phyloP scores from a whole-genome alignment of 2,888 invertebrate genomes.

The Thymelicus sylvestris region DNA sequence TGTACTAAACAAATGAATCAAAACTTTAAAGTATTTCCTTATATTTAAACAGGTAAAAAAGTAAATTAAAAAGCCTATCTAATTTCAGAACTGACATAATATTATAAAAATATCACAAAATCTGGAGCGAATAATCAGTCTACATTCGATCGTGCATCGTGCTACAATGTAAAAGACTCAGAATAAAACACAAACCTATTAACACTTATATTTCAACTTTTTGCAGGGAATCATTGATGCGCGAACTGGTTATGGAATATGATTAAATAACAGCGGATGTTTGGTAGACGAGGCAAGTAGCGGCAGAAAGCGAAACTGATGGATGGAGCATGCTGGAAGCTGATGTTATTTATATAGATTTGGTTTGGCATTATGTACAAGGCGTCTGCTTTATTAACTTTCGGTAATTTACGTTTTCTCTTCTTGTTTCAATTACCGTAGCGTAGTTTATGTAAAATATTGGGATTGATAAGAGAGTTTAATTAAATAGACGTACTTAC shows the following conservation, averaged over 20 bases:
- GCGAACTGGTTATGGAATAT: conserved; percentile 51
- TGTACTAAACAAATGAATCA: too few relatives aligned
- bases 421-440: too few relatives aligned
- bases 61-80: neutral
- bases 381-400: neutral
- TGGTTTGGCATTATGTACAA: neutral
- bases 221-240: conserved; percentile 46
- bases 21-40: neutral
- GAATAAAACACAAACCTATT: conserved; percentile 2
- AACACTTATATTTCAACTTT: conserved; percentile 9
- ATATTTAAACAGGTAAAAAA: neutral
- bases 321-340: conserved; percentile 14
- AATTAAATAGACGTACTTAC: too few relatives aligned
- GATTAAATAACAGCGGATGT: conserved; percentile 40
- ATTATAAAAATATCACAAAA: neutral
- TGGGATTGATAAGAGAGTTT: too few relatives aligned
- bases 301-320: conserved; percentile 36
- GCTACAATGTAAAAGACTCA: neutral
- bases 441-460: too few relatives aligned
- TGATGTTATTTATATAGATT: conserved; percentile 31
- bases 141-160: neutral
- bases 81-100: neutral
- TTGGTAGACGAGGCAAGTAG: conserved; percentile 19
- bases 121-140: conserved; percentile 28
- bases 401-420: neutral